These are phyloP conservation scores for Dromiciops gliroides DNA, from an alignment of 2,113 vertebrate species.

Conservation along the genomic window DNA sequence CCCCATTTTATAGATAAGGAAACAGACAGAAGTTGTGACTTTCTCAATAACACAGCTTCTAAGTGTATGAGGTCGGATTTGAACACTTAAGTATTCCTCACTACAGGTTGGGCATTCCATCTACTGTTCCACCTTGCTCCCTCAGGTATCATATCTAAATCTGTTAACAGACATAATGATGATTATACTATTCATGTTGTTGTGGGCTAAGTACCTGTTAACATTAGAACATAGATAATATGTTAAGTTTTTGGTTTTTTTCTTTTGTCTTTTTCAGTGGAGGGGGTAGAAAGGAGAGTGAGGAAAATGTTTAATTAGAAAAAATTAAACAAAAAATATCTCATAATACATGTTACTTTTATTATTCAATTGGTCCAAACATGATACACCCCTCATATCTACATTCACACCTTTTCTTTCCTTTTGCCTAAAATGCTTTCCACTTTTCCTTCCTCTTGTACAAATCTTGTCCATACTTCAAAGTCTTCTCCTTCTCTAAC, in stretches of 20 bases:
- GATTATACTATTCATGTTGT: background rate
- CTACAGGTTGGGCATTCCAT: background rate
- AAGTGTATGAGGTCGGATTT: background rate
- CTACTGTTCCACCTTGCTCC: background rate
- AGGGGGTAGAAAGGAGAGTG: background rate
- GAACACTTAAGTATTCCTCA: background rate
- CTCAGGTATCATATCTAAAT: background rate
- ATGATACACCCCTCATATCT: background rate
- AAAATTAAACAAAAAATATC: background rate
- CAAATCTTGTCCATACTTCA: background rate
- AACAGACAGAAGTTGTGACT: background rate
- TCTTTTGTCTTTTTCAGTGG: background rate
- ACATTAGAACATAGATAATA: background rate
- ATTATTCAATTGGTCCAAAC: background rate
- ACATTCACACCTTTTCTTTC: background rate
- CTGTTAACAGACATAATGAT: background rate
- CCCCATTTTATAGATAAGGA: background rate
- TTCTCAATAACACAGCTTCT: background rate
- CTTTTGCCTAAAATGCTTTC: background rate
- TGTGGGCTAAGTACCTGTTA: background rate
- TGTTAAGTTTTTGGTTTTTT: background rate
- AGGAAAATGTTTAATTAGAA: background rate
- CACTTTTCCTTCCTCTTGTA: background rate
- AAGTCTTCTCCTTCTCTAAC: background rate
- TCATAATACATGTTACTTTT: background rate